Evolutionary conservation across 1,140 invertebrate genomes (phyloP), one percentile per base, ranked within the genome.

Genomic region (Ostrea denselamellosa): DNA sequence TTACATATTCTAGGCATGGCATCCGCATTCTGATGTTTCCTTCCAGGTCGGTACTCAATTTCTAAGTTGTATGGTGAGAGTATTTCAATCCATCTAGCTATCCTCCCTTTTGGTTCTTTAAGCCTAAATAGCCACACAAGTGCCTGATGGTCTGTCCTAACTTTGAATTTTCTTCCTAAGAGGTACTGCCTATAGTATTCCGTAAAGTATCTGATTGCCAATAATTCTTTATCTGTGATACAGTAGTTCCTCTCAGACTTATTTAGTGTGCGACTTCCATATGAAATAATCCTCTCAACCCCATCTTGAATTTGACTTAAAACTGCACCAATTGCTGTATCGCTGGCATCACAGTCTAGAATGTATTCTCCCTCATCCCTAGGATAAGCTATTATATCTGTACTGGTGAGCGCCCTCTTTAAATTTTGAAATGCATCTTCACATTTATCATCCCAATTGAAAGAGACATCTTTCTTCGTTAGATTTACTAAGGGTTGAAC

Each of bases 181-280:
- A 92, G 68, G 56, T 92, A 92, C 19, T 85, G 87, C 34, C 89
- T 34, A 83, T 92, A 92, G 28, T 90, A 56, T 68, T 90, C 85
- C 12, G 89, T 52, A n/a, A 68, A 89, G 58, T 85, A 53, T 54
- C 89, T 68, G 9, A 91, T 86, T 14, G 91, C 90, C 4, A 91
- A 65, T 0, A 92, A 77, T 86, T 92, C 91, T 62, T 89, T 92
- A 5, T 89, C 25, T 12, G 92, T 92, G 3, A 89, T 86, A 83
- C 92, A 92, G 90, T 96, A 96, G 14, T 95, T 95, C 93, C 5
- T 44, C 34, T 2, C 34, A 44, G 34, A 44, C 5, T 44, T 44
- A 44, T 44, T 44, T 5, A 44, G 34, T 44, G 34, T 44, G 1
- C 34, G 34, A 44, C 34, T 44, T 44, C 34, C 34, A 44, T 44